phyloP scores from a whole-genome alignment of 1,140 invertebrate genomes.

The Drusus annulatus region DNA sequence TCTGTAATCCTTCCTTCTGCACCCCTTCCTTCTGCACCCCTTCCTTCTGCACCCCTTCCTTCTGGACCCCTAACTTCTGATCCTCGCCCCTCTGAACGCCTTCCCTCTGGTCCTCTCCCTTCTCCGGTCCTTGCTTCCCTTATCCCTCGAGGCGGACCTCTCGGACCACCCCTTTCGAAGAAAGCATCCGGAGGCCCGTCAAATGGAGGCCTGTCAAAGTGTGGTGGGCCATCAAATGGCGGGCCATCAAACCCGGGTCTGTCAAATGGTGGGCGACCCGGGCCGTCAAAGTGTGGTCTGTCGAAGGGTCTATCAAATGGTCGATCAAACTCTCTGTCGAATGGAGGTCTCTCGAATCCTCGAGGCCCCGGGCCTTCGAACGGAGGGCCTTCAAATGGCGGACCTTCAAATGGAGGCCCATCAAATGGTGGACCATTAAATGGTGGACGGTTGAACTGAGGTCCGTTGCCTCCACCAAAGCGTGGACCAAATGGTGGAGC shows the following conservation, averaged over 20 bases:
- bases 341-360: slow-evolving; percentile 61
- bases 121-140: background rate
- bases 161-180: slow-evolving; percentile 64
- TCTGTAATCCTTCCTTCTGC: background rate
- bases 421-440: slow-evolving; percentile 63
- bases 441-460: slow-evolving; percentile 54
- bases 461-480: slow-evolving; percentile 62
- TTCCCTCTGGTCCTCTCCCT: slow-evolving; percentile 59
- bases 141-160: slow-evolving; percentile 62
- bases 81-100: slow-evolving; percentile 52
- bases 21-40: background rate
- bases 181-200: slow-evolving; percentile 64
- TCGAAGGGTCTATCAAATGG: slow-evolving; percentile 58
- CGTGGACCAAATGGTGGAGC: slow-evolving; percentile 57
- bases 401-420: slow-evolving; percentile 63
- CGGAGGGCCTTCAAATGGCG: slow-evolving; percentile 62
- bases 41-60: slow-evolving; percentile 60
- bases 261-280: slow-evolving; percentile 56
- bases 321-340: slow-evolving; percentile 61
- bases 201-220: slow-evolving; percentile 60
- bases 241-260: slow-evolving; percentile 61
- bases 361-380: slow-evolving; percentile 61
- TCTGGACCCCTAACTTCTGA: slow-evolving; percentile 31
- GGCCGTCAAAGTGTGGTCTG: slow-evolving; percentile 44
- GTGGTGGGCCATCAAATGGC: slow-evolving; percentile 63